Conservation (phyloP, 2,113 vertebrate genomes). For the Zapus hudsonius region DNA sequence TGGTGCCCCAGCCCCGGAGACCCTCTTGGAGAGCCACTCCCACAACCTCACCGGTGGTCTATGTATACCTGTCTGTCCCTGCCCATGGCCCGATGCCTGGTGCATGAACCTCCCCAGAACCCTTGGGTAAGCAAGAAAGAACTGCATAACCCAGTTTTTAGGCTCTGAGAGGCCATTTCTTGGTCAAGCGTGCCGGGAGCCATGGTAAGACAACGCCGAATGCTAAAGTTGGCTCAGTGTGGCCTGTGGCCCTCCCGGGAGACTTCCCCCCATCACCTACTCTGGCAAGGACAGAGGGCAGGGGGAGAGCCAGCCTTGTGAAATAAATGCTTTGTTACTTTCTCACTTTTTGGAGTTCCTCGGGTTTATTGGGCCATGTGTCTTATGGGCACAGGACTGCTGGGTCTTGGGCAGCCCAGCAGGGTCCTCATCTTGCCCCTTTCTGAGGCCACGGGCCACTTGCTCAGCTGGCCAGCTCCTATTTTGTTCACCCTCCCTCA, state of each 20-base stretch:
- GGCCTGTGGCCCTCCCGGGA: too few species aligned
- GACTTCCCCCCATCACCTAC: too few species aligned
- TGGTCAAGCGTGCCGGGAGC: neutral
- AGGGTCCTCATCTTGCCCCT: too few species aligned
- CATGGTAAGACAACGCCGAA: too few species aligned
- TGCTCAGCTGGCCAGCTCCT: too few species aligned
- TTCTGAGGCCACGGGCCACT: too few species aligned
- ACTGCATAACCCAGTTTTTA: neutral
- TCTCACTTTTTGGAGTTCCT: constrained; percentile 10
- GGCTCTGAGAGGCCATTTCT: too few species aligned
- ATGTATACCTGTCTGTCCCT: neutral
- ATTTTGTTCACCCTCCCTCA: too few species aligned
- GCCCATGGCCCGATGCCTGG: neutral
- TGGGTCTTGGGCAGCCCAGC: neutral
- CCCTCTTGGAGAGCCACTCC: neutral
- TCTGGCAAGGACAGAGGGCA: neutral
- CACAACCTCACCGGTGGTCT: too few species aligned
- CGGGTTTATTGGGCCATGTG: neutral
- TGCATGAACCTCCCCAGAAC: neutral
- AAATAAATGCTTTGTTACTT: constrained; percentile 66
- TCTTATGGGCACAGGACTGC: neutral
- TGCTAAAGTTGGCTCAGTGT: neutral
- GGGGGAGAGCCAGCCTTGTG: neutral
- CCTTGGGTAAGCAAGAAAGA: too few species aligned
- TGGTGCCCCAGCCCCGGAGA: neutral